Evolutionary conservation across 1,140 invertebrate genomes (phyloP).

Genomic region (Rhizoglyphus robini): DNA sequence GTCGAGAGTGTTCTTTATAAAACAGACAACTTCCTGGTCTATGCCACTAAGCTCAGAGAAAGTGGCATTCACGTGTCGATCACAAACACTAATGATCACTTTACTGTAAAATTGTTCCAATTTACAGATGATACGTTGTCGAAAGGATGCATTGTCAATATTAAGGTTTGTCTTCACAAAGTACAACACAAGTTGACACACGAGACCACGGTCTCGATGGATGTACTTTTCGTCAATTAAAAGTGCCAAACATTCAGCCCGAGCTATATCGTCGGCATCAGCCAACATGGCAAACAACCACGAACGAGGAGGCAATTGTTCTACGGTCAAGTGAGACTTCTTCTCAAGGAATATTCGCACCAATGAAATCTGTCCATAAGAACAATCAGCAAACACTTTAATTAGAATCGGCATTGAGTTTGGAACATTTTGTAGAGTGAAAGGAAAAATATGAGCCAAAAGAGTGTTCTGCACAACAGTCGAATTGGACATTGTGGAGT

Average conservation of each 20-base stretch:
- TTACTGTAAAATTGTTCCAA: constrained; percentile 7
- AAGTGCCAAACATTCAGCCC: not conserved
- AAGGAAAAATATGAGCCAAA: constrained; percentile 5
- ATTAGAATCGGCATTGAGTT: not conserved
- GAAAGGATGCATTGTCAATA: constrained; percentile 14
- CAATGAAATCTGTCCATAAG: not conserved
- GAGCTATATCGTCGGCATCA: not conserved
- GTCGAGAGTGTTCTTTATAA: not conserved
- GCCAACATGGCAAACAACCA: not conserved
- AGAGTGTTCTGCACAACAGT: constrained; percentile 4
- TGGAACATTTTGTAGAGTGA: constrained; percentile 10
- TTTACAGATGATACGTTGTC: constrained; percentile 10
- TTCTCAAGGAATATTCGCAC: constrained; percentile 6
- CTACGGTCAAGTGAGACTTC: not conserved
- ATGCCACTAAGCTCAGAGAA: not conserved
- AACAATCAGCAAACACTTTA: not conserved
- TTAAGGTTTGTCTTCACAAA: constrained; percentile 7
- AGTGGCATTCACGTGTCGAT: not conserved
- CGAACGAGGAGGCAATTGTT: not conserved
- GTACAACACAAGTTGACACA: not conserved
- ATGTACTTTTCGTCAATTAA: constrained; percentile 12
- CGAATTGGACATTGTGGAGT: not conserved
- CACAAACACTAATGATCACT: not conserved
- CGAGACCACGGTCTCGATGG: not conserved
- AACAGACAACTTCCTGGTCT: not conserved